Base-by-base conservation (phyloP, 2,888 invertebrate genomes). In the Eurytoma californica region DNA sequence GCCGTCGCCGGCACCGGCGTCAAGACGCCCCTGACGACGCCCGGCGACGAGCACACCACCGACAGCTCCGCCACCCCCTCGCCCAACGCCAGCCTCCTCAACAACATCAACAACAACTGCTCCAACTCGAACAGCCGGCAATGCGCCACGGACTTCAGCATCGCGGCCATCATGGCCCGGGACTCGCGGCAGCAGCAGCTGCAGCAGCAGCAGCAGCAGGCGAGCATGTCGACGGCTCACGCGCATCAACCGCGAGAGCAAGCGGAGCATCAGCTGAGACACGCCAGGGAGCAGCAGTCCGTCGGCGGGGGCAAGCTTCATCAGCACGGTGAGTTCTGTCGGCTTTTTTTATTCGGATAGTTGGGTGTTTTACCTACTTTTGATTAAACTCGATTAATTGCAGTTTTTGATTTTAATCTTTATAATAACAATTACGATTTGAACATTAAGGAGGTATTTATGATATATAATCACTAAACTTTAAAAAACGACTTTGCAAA, bases 101-200 rank as follows among this genome's bases (percentile, higher is more conserved):
- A 88, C 82, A 87, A 88, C 79, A 73, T 87, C 58, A 88, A 88
- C 82, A 89, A 88, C 82, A 89, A 88, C 80, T 88, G 88, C 82
- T 88, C 88, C 82, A 88, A 88, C 72, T 88, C 94, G 49, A 73
- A 30, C 82, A 93, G 93, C 90, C 91, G 94, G 88, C 94, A 95
- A 85, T 78, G 95, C 92, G 97, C 97, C 91, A 97, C 97, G 83
- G 97, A 98, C 92, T 98, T 98, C 93, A 94, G 94, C 85, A 94
- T 94, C 84, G 94, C 94, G 82, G 92, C 92, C 84, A 97, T 98
- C 90, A 97, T 98, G 96, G 96, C 97, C 90, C 91, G 93, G 75
- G 93, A 94, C 88, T 92, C 92, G 53, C 87, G 92, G 28, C 91
- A 92, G 68, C 93, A 93, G 85, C 91, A 93, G 81, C 93, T 93